Conservation (phyloP, 2,113 vertebrate genomes). For the Piaya cayana region DNA sequence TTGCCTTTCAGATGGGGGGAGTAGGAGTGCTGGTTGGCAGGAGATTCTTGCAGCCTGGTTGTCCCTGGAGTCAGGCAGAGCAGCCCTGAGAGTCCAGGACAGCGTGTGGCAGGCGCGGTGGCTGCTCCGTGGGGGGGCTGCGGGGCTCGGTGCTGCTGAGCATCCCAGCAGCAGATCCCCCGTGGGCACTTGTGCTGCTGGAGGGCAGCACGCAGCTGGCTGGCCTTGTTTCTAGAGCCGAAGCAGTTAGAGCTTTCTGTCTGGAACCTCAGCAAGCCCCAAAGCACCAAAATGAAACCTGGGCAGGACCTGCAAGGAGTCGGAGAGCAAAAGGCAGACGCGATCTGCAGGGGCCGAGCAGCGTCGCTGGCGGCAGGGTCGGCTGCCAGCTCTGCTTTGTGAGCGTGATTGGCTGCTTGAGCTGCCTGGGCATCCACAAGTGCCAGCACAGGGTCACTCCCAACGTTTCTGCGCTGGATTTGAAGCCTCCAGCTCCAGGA, state of each 20-base stretch:
- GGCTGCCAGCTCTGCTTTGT: not conserved
- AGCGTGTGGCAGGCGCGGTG: not conserved
- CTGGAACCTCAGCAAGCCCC: not conserved
- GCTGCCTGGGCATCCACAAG: not conserved
- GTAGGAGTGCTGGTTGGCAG: not conserved
- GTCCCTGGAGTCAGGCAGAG: not conserved
- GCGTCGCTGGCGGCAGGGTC: not conserved
- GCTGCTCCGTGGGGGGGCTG: not conserved
- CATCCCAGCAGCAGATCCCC: fast-evolving
- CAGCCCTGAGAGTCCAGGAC: not conserved
- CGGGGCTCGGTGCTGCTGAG: not conserved
- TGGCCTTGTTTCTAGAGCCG: not conserved
- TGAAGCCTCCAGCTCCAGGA: not conserved
- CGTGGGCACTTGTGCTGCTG: not conserved
- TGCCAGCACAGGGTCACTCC: not conserved
- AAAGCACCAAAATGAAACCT: not conserved
- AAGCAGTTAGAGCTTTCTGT: not conserved
- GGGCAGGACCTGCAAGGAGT: not conserved
- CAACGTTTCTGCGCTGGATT: not conserved
- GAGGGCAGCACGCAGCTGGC: not conserved
- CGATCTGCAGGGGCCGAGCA: not conserved
- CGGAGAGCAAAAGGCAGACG: not conserved
- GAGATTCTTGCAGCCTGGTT: not conserved
- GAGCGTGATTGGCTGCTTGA: not conserved
- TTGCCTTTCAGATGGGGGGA: not conserved